Conservation (phyloP, 2,113 vertebrate genomes). For the Rhegmatorhina hoffmannsi region DNA sequence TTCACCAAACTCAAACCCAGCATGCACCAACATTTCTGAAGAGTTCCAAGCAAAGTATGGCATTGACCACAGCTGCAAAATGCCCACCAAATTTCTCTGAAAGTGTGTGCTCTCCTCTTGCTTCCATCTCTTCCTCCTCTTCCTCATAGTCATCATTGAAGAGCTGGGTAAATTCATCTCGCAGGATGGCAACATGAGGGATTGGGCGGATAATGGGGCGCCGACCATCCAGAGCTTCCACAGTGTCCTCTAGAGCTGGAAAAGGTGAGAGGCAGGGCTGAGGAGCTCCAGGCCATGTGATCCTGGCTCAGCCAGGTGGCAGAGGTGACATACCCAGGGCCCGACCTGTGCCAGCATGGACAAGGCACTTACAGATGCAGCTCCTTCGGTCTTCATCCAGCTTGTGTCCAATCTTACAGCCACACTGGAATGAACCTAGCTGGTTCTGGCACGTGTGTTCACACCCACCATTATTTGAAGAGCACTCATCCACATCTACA, state of each 20-base stretch:
- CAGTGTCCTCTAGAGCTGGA: conserved; percentile 43
- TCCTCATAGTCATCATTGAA: conserved; percentile 79
- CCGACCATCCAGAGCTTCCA: conserved; percentile 75
- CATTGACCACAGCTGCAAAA: not conserved
- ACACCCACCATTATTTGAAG: conserved; percentile 77
- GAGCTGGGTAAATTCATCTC: conserved; percentile 77
- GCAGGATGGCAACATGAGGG: conserved; percentile 81
- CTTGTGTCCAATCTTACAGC: conserved; percentile 81
- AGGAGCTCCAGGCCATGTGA: accelerated
- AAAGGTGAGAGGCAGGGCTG: not conserved
- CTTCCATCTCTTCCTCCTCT: conserved; percentile 85
- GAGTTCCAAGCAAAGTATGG: accelerated
- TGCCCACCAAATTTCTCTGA: conserved; percentile 87
- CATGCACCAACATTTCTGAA: accelerated
- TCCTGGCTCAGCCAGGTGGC: not conserved
- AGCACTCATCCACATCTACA: conserved; percentile 91
- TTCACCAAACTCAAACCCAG: not conserved
- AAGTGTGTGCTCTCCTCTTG: conserved; percentile 86
- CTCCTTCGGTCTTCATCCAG: conserved; percentile 82
- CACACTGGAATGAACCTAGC: conserved; percentile 88
- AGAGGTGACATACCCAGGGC: not conserved
- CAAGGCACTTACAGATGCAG: conserved; percentile 82
- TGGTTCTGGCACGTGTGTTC: conserved; percentile 89
- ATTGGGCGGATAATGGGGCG: conserved; percentile 61
- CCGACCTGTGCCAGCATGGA: accelerated